Conservation (phyloP, 2,797 vertebrate species). For the Centropyge bicolor region DNA sequence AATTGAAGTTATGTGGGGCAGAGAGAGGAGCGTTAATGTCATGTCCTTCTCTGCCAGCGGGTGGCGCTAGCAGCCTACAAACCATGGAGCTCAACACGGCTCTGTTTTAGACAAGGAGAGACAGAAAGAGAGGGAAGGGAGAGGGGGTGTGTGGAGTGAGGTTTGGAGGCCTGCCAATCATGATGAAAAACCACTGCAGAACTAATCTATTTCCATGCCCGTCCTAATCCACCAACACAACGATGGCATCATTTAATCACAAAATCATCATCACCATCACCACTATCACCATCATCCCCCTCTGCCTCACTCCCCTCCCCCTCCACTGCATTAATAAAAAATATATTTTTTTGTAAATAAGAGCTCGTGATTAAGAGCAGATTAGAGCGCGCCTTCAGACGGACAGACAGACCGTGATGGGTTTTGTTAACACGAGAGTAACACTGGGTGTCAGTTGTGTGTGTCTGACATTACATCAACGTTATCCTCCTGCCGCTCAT, state of each 20-base stretch:
- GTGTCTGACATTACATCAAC: slow-evolving; percentile 83
- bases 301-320: slow-evolving; percentile 44
- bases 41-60: slow-evolving; percentile 65
- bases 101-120: slow-evolving; percentile 26
- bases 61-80: slow-evolving; percentile 79
- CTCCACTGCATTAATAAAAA: slow-evolving; percentile 73
- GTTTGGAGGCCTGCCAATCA: slow-evolving; percentile 86
- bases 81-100: slow-evolving; percentile 6
- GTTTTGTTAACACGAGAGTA: slow-evolving; percentile 83
- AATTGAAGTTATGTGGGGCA: not conserved
- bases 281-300: slow-evolving; percentile 59
- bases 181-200: slow-evolving; percentile 83
- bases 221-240: slow-evolving; percentile 85
- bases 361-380: slow-evolving; percentile 85
- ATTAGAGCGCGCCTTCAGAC: slow-evolving; percentile 77
- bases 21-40: rapidly evolving
- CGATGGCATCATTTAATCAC: slow-evolving; percentile 88
- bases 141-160: slow-evolving; percentile 55
- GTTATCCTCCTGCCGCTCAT: slow-evolving; percentile 83
- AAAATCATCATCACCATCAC: slow-evolving; percentile 81
- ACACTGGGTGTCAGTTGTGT: slow-evolving; percentile 83
- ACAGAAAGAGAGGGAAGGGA: not conserved
- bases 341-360: slow-evolving; percentile 80
- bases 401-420: slow-evolving; percentile 78
- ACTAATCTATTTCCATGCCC: slow-evolving; percentile 87